These are phyloP conservation scores for Xiphias gladius DNA, from an alignment of 2,113 vertebrate genomes.

Conservation along the genomic window DNA sequence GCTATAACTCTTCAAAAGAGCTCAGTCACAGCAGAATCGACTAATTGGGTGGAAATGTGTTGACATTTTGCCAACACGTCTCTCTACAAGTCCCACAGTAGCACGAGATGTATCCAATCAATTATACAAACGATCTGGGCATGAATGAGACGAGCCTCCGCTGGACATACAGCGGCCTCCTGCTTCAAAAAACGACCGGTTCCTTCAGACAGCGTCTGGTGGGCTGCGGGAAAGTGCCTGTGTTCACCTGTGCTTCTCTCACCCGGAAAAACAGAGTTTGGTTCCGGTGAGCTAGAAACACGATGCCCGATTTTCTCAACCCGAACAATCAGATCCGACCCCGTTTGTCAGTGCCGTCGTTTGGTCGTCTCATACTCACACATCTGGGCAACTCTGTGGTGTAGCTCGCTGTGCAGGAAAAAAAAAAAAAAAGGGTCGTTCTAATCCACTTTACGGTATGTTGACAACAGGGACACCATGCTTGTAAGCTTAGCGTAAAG, in stretches of 20 bases:
- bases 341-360: not conserved
- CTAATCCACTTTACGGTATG: not conserved
- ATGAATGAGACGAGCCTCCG: conserved; percentile 9
- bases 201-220: conserved; percentile 27
- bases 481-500: too few relatives aligned
- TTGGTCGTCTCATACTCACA: not conserved
- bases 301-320: not conserved
- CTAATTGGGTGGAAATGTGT: conserved; percentile 66
- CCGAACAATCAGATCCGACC: not conserved
- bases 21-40: conserved; percentile 16
- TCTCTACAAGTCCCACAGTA: conserved; percentile 13
- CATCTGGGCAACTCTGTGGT: not conserved
- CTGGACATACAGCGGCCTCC: not conserved
- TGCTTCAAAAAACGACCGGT: conserved; percentile 4
- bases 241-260: not conserved
- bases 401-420: not conserved
- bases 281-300: not conserved
- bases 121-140: conserved; percentile 46
- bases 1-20: conserved; percentile 35
- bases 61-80: conserved; percentile 49
- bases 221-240: too few relatives aligned
- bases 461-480: too few relatives aligned
- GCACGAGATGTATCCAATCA: conserved; percentile 19
- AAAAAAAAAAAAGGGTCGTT: not conserved
- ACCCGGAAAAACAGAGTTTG: conserved; percentile 6